Evolutionary conservation across 2,797 vertebrate species (phyloP).

Genomic region (Euthynnus affinis): DNA sequence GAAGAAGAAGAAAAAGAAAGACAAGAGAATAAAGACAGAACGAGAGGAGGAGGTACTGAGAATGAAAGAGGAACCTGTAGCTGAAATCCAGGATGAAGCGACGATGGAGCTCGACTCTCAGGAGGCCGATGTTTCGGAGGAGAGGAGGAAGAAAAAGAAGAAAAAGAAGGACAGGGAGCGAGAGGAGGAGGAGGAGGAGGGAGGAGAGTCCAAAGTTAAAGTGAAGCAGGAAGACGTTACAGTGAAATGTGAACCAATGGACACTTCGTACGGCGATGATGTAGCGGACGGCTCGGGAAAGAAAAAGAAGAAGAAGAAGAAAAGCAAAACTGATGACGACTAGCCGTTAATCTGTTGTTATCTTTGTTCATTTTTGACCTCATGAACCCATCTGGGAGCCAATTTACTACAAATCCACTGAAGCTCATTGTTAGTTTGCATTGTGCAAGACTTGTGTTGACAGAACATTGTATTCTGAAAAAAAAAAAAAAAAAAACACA

Average conservation of each 20-base stretch:
- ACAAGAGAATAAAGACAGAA: slow-evolving; percentile 64
- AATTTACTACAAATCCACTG: not conserved
- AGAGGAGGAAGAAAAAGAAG: slow-evolving; percentile 76
- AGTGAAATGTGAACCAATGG: slow-evolving; percentile 63
- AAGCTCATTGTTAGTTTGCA: not conserved
- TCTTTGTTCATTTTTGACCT: slow-evolving; percentile 18
- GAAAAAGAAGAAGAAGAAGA: slow-evolving; percentile 79
- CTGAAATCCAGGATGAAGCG: not conserved
- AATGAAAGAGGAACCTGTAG: slow-evolving; percentile 53
- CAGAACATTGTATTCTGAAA: slow-evolving; percentile 9
- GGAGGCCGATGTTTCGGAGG: slow-evolving; percentile 16
- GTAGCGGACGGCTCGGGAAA: slow-evolving; percentile 42
- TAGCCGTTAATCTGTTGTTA: slow-evolving; percentile 42
- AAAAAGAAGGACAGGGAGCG: slow-evolving; percentile 66
- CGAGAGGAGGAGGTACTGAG: slow-evolving; percentile 31
- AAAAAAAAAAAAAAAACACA: slow-evolving; percentile 13
- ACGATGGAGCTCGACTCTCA: not conserved
- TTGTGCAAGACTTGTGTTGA: slow-evolving; percentile 14
- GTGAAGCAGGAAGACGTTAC: slow-evolving; percentile 48
- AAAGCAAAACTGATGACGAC: slow-evolving; percentile 41
- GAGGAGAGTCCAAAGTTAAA: slow-evolving; percentile 42
- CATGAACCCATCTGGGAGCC: not conserved
- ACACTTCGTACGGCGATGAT: slow-evolving; percentile 33
- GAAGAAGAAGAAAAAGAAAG: slow-evolving; percentile 76
- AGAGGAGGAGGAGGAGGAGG: slow-evolving; percentile 53